Evolutionary conservation across 2,113 vertebrate species (phyloP).

Genomic region (Grallaria varia): DNA sequence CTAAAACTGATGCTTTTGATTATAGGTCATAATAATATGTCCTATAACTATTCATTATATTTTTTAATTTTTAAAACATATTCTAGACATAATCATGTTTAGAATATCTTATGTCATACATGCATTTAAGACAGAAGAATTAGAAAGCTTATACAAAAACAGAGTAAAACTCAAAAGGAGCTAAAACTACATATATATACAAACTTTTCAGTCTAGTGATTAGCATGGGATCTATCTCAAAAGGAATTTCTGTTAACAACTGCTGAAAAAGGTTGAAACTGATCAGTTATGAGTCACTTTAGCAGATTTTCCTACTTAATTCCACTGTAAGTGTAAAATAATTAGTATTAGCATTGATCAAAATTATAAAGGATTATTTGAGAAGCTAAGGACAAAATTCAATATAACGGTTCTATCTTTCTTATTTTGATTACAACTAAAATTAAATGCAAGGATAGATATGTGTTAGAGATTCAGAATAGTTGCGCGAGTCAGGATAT

Average conservation of each 20-base stretch:
- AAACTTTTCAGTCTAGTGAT: neutral
- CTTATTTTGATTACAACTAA: neutral
- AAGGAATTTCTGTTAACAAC: neutral
- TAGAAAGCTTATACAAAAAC: neutral
- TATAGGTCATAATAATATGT: neutral
- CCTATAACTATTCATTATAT: neutral
- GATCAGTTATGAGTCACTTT: neutral
- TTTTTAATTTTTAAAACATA: neutral
- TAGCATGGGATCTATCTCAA: neutral
- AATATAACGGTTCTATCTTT: neutral
- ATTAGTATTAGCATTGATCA: neutral
- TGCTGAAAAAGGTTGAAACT: neutral
- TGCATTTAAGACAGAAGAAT: neutral
- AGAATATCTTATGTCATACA: neutral
- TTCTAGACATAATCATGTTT: neutral
- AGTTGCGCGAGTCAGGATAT: neutral
- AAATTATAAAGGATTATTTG: neutral
- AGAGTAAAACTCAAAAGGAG: neutral
- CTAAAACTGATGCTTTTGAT: neutral
- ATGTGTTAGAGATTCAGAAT: neutral
- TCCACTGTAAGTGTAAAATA: neutral
- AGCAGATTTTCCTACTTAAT: neutral
- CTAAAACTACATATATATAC: neutral
- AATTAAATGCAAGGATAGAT: neutral
- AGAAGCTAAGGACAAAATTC: neutral